These are phyloP conservation scores for Thera obeliscata DNA, from an alignment of 2,888 invertebrate genomes.

Conservation along the genomic window DNA sequence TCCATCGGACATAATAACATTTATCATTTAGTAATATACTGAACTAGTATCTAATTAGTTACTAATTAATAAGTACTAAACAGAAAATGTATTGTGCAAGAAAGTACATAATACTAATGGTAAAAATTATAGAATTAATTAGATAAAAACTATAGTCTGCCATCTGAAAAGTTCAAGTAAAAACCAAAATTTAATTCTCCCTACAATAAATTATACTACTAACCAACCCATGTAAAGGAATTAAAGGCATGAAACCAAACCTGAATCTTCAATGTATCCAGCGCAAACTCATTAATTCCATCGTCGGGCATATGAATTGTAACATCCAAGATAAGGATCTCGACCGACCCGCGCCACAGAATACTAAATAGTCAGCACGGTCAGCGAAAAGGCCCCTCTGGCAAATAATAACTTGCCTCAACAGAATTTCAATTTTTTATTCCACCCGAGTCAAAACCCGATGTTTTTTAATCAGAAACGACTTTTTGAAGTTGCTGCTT, in stretches of 20 bases:
- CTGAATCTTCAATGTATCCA: conserved; percentile 16
- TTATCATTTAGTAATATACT: too few species aligned
- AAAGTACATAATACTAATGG: too few species aligned
- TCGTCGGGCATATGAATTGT: conserved; percentile 22
- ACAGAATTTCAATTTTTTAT: conserved; percentile 25
- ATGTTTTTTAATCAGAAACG: conserved; percentile 42
- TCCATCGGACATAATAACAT: too few species aligned
- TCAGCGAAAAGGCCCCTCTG: conserved; percentile 37
- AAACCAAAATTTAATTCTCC: too few species aligned
- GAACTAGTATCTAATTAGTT: too few species aligned
- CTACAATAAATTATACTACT: too few species aligned
- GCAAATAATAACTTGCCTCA: conserved; percentile 40
- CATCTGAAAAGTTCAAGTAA: too few species aligned
- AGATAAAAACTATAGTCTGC: too few species aligned
- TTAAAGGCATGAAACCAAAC: neutral
- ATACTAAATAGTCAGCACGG: conserved; percentile 18
- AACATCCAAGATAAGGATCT: conserved; percentile 38
- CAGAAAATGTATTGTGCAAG: too few species aligned
- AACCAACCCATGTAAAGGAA: neutral
- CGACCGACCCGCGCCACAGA: conserved; percentile 33
- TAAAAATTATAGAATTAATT: too few species aligned
- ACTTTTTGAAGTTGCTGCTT: conserved; percentile 39
- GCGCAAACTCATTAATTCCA: conserved; percentile 49
- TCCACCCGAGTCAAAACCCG: conserved; percentile 15
- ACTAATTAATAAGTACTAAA: too few species aligned